Base-by-base conservation (phyloP, 2,797 vertebrate genomes). In the Acanthurus lineatus region DNA sequence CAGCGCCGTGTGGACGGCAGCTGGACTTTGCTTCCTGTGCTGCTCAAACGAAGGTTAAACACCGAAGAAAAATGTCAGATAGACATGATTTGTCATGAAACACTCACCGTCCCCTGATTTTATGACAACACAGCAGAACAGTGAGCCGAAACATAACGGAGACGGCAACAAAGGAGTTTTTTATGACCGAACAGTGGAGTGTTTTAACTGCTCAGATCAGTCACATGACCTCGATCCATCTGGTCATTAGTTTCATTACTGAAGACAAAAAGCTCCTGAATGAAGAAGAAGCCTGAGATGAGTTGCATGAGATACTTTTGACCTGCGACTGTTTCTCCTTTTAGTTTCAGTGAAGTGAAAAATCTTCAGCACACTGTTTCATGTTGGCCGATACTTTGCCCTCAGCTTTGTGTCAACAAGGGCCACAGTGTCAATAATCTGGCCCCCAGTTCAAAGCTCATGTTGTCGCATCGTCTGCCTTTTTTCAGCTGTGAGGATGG, bases 1-100 rank as follows among this genome's bases (percentile, higher is more conserved):
- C 11, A 40, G 57, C 69, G 58, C 82, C 3, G 25, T 77, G 74
- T 81, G 57, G 28, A 48, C 76, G 64, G 82, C 71, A 83, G 68
- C 62, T 19, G 54, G 64, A 25, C 38, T 71, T 38, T 6, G 45
- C 25, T 69, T 81, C 69, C 76, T 74, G 63, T 81, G 28, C 35
- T 8, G 28, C 35, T 32, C 4, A 40, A 58, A 22, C 47, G 44
- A 68, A 78, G 70, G 61, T 56, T 65, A 52, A 59, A 78, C 42
- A 44, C 47, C 11, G 28, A 1, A 19, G 44, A n/a, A 32, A 52
- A 53, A 48, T 61, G 48, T 54, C 47, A 45, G 20, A 68, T 12
- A 15, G 15, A 4, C 9, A 14, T 2, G 20, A 42, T 60, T 7
- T 62, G 10, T 66, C n/a, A 14, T 52, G 9, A 47, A 67, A 38